These are phyloP conservation scores for Pycnonotus jocosus DNA, from an alignment of 2,113 vertebrate species.

Conservation along the genomic window DNA sequence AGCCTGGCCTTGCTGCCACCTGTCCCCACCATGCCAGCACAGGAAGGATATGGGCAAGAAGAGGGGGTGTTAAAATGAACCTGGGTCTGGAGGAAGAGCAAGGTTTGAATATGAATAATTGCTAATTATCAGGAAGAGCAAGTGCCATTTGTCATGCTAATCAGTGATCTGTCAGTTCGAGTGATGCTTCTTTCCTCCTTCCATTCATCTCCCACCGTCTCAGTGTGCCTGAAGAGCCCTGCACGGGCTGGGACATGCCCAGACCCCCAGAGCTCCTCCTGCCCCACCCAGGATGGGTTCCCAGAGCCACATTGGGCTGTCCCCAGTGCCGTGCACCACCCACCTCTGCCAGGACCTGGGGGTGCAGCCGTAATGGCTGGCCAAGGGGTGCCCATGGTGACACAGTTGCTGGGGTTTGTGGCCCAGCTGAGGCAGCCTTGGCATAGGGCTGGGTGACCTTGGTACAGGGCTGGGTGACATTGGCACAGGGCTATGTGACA, in stretches of 20 bases:
- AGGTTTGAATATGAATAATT: not conserved
- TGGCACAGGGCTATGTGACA: not conserved
- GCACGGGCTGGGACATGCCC: fast-evolving
- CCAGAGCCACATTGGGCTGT: not conserved
- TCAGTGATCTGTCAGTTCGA: not conserved
- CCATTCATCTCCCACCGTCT: not conserved
- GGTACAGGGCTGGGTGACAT: not conserved
- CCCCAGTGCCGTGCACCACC: fast-evolving
- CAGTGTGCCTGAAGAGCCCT: fast-evolving
- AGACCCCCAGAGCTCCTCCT: not conserved
- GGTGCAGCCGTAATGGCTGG: too few species aligned
- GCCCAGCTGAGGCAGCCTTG: not conserved
- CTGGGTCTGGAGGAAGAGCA: not conserved
- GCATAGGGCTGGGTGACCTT: not conserved
- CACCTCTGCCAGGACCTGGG: fast-evolving
- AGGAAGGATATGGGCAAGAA: not conserved
- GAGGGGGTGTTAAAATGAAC: not conserved
- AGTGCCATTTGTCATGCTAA: conserved; percentile 2
- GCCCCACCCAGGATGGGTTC: not conserved
- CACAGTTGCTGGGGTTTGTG: not conserved
- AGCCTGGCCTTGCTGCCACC: fast-evolving
- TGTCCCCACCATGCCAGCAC: fast-evolving
- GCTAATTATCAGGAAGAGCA: conserved; percentile 22
- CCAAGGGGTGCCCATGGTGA: not conserved
- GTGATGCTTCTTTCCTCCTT: not conserved